Base-by-base conservation (phyloP, 2,797 vertebrate species). In the Novumbra hubbsi region DNA sequence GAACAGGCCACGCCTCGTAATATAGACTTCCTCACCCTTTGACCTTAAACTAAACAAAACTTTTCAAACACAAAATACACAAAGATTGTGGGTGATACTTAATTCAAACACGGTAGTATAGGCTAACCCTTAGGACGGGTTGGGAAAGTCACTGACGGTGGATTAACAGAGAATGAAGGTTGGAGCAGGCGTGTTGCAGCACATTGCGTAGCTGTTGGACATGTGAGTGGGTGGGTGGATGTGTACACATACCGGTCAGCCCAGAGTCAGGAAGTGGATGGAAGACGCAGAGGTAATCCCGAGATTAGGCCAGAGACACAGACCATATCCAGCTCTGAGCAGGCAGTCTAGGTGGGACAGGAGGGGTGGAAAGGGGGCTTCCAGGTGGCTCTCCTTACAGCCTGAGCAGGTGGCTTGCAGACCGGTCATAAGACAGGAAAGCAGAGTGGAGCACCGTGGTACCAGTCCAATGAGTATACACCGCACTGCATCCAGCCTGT, bases 1-100 rank as follows among this genome's bases (percentile, higher is more conserved):
- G 90, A 69, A 74, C 84, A 81, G 85, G 30, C 30, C 50, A 72
- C 84, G 57, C 71, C 45, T 19, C 81, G 81, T 82, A 86, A 89
- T 84, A 83, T 86, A 75, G 74, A 73, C 79, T 67, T 84, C 83
- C 64, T 64, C 66, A 50, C 69, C 65, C 38, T 67, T 73, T 79
- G 65, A 81, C 49, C 63, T 68, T 69, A 17, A 27, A 64, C 74
- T 66, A 17, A 27, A 64, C 74, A 63, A 50, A 69, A 45, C 68
- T 14, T 41, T 41, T 19, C 55, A 60, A 60, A 64, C 62, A 64
- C 8, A 67, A 17, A 41, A 21, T 17, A 64, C 24, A 64, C 62
- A 60, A 60, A 27, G 9, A 27, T 17, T 27, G 4, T 60, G 12
- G 21, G 55, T 27, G 55, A 27, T 60, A 60, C 11, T 24, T 15